Evolutionary conservation across 1,140 invertebrate species (phyloP), one percentile per base, ranked within the genome.

Genomic region (Meloidogyne exigua): DNA sequence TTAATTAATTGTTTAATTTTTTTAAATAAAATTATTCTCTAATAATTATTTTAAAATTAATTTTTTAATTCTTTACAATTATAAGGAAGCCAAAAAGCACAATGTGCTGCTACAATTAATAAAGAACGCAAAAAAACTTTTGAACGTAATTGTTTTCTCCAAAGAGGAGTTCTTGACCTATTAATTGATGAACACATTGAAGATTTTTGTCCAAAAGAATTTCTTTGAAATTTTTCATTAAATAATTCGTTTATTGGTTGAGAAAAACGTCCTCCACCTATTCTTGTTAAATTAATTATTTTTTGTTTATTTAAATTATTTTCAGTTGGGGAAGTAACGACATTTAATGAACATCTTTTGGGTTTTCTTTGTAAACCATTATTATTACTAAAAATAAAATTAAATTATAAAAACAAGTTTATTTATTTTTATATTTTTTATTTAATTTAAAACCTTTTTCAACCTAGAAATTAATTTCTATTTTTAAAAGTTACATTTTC

Each of bases 31-130:
- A n/a, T n/a, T n/a, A n/a, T n/a, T n/a, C n/a, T n/a, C n/a, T n/a
- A n/a, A 32, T 32, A 3, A 3, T 32, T 32, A 32, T 32, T 32
- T 32, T 32, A 32, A 3, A 57, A 57, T n/a, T n/a, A n/a, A n/a
- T n/a, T 57, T 7, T 39, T 39, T 32, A 32, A 32, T 32, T 49
- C 13, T n/a, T 25, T 39, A 73, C 72, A 73, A 80, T 85, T 85
- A 65, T 85, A 85, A 13, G 83, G 84, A 4, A 84, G 80, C 83
- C 84, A 85, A n/a, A 85, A 69, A 65, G 76, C 49, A 62, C 84
- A 73, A 73, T 85, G 83, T 7, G 76, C 65, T 1, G 79, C 21
- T 12, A 85, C 82, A 21, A 85, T 79, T 10, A 75, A 68, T 18
- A 85, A 75, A 10, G 84, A 84, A 49, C 76, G 85, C 25, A 77